Evolutionary conservation across 2,113 vertebrate species (phyloP).

Genomic region (Vimba vimba): DNA sequence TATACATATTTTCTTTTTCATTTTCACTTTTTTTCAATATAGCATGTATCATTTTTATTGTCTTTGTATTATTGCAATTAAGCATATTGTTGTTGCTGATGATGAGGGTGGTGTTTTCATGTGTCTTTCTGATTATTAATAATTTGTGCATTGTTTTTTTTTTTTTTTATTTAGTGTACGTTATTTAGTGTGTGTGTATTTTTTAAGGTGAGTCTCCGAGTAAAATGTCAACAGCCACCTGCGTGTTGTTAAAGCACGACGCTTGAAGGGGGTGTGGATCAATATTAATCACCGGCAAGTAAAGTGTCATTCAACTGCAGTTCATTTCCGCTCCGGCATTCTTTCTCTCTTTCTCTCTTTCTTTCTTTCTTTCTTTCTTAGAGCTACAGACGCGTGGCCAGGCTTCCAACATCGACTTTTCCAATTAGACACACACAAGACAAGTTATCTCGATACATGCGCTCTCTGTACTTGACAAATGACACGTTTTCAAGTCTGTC

Average conservation of each 20-base stretch:
- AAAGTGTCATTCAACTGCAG: constrained; percentile 59
- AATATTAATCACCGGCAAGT: constrained; percentile 61
- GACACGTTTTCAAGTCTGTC: constrained; percentile 20
- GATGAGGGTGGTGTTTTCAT: neutral
- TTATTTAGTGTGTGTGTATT: constrained; percentile 24
- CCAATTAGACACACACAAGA: constrained; percentile 51
- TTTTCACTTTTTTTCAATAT: neutral
- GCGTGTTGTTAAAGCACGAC: constrained; percentile 57
- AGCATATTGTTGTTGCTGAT: neutral
- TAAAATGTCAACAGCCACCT: constrained; percentile 65
- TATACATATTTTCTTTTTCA: too few species aligned
- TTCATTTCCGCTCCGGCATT: constrained; percentile 58
- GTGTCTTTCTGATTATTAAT: constrained; percentile 15
- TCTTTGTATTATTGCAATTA: neutral
- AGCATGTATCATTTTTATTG: neutral
- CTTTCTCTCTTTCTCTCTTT: constrained; percentile 60
- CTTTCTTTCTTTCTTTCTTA: constrained; percentile 52
- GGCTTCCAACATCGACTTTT: constrained; percentile 44
- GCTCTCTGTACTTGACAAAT: constrained; percentile 22
- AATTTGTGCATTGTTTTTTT: constrained; percentile 3
- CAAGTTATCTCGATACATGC: constrained; percentile 33
- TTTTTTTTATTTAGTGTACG: neutral
- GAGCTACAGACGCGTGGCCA: constrained; percentile 48
- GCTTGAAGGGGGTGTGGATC: constrained; percentile 48
- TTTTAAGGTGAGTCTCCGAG: constrained; percentile 52